Percentiles rank a stretch among this genome's conserved stretches.
Evolutionary conservation across 2,888 invertebrate species (phyloP).

Genomic region (Xanthia icteritia): DNA sequence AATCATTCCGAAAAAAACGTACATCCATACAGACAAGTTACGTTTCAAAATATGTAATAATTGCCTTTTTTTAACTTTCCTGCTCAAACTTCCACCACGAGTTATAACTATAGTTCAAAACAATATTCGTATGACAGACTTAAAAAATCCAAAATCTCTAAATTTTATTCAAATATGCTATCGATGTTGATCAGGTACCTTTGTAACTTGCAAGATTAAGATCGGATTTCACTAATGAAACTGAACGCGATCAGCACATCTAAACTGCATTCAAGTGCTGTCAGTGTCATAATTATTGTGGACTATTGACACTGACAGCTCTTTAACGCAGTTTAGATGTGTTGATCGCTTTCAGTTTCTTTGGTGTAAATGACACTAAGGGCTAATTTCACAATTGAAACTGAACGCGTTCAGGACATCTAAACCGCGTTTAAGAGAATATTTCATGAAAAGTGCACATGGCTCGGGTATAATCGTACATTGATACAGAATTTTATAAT

Average conservation of each 20-base stretch:
- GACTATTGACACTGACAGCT: neutral
- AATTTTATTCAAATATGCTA: conserved; percentile 2
- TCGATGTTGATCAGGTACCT: neutral
- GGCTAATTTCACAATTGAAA: neutral
- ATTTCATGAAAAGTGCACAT: neutral
- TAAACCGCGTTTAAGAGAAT: neutral
- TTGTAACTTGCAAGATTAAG: conserved; percentile 11
- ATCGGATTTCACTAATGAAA: too few relatives aligned
- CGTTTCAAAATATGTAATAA: neutral
- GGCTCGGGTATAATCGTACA: neutral
- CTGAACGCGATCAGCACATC: too few relatives aligned
- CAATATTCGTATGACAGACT: neutral
- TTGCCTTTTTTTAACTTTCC: neutral
- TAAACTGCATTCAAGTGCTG: too few relatives aligned
- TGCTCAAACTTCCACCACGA: neutral
- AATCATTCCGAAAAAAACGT: neutral
- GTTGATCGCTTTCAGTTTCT: neutral
- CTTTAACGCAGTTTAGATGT: neutral
- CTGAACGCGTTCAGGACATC: neutral
- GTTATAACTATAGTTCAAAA: neutral
- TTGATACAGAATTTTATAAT: neutral
- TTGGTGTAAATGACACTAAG: neutral
- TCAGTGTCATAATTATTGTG: too few relatives aligned
- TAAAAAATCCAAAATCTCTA: too few relatives aligned
- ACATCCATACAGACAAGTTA: neutral